Evolutionary conservation across 2,797 vertebrate species (phyloP).

Genomic region (Petrocephalus sullivani): DNA sequence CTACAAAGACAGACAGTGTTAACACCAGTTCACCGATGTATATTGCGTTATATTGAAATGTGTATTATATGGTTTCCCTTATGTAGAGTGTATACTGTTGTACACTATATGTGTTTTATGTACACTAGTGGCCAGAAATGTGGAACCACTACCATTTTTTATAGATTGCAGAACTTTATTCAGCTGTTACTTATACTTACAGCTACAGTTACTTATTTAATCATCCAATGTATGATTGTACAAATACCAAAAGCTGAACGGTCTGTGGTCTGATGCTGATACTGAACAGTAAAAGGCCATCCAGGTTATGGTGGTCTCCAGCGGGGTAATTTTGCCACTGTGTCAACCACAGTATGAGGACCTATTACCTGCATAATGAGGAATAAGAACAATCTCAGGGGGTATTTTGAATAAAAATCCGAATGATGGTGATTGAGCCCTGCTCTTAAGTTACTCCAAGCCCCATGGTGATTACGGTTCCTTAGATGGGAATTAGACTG

Average conservation of each 20-base stretch:
- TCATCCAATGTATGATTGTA: too few species aligned
- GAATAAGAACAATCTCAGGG: constrained; percentile 28
- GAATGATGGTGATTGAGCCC: constrained; percentile 29
- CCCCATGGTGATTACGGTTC: constrained; percentile 24
- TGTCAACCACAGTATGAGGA: constrained; percentile 18
- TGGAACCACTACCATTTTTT: too few species aligned
- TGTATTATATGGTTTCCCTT: neutral
- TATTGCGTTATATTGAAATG: neutral
- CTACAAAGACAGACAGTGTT: neutral
- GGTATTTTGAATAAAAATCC: constrained; percentile 31
- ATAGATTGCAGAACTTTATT: too few species aligned
- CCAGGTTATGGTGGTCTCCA: neutral
- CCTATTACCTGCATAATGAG: constrained; percentile 33
- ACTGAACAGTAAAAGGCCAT: neutral
- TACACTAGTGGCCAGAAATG: too few species aligned
- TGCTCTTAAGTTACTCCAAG: constrained; percentile 17
- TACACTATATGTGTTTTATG: too few species aligned
- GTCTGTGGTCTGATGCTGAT: neutral
- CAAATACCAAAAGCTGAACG: too few species aligned
- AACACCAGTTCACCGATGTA: neutral
- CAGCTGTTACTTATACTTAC: too few species aligned
- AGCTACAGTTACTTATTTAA: too few species aligned
- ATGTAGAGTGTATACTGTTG: too few species aligned
- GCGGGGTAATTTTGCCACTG: neutral
- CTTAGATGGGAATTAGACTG: neutral